A percentile compares a stretch with the other conserved stretches of the same genome.
Evolutionary conservation across 2,113 vertebrate genomes (phyloP).

Genomic region (Psephotus haematonotus): DNA sequence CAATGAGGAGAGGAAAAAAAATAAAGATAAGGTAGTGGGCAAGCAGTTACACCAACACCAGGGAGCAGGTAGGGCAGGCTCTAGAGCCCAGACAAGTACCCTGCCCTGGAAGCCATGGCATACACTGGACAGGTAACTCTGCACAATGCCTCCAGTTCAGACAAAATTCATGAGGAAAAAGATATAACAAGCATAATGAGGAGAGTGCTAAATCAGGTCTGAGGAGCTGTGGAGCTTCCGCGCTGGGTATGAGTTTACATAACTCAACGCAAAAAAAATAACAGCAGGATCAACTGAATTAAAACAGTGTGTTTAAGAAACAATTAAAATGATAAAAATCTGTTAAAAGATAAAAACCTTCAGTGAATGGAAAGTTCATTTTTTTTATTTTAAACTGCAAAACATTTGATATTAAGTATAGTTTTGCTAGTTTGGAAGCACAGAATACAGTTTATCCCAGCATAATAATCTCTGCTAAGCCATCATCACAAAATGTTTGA

Average conservation of each 20-base stretch:
- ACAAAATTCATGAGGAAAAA: neutral
- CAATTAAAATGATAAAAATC: neutral
- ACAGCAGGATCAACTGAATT: neutral
- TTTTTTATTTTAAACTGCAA: neutral
- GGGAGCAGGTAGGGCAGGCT: neutral
- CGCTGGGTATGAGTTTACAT: neutral
- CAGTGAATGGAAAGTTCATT: neutral
- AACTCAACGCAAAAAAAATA: neutral
- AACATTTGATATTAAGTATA: neutral
- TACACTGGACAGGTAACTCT: neutral
- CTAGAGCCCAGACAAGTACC: neutral
- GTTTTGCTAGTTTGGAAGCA: neutral
- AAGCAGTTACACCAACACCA: neutral
- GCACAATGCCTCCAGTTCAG: neutral
- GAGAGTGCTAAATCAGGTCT: neutral
- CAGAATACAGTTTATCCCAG: neutral
- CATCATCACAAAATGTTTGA: neutral
- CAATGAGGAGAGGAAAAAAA: neutral
- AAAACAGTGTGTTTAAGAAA: neutral
- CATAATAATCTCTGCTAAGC: neutral
- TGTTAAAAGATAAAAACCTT: neutral
- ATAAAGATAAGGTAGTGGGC: neutral
- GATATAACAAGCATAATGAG: fast-evolving
- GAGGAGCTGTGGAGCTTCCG: neutral
- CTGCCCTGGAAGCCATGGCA: neutral